Evolutionary conservation across 2,888 invertebrate genomes (phyloP).

Genomic region (Calephelis perditalis): DNA sequence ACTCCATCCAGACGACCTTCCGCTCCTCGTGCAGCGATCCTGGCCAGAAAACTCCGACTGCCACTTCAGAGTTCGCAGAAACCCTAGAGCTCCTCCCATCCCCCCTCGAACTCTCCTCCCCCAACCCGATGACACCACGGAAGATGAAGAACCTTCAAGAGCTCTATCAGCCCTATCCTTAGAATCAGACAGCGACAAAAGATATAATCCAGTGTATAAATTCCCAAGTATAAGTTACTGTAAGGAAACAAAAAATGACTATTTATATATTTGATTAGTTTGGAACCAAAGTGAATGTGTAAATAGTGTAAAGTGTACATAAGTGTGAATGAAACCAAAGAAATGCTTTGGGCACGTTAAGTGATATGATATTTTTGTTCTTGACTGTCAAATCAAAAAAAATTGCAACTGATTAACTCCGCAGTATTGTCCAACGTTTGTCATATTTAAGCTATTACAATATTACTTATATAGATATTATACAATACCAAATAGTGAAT

Average conservation of each 20-base stretch:
- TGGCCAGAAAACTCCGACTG: slow-evolving; percentile 84
- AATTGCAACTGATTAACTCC: not conserved
- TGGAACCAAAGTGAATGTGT: slow-evolving; percentile 43
- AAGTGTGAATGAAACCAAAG: slow-evolving; percentile 59
- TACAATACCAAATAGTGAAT: no score
- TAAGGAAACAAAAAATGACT: slow-evolving; percentile 67
- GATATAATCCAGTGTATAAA: slow-evolving; percentile 71
- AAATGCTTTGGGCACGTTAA: slow-evolving; percentile 30
- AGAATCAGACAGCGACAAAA: slow-evolving; percentile 59
- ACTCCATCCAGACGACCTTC: slow-evolving; percentile 91
- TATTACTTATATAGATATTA: no score
- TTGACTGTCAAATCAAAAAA: slow-evolving; percentile 11
- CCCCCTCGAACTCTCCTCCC: slow-evolving; percentile 75
- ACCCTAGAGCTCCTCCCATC: slow-evolving; percentile 89
- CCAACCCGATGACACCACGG: slow-evolving; percentile 43
- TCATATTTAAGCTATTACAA: no score
- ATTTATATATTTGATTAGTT: slow-evolving; percentile 62
- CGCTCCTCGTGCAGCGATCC: slow-evolving; percentile 87
- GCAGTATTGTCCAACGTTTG: no score
- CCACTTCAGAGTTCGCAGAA: slow-evolving; percentile 89
- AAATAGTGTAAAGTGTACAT: slow-evolving; percentile 37
- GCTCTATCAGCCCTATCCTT: slow-evolving; percentile 66
- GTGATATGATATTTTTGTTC: slow-evolving; percentile 5
- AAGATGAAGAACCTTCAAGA: slow-evolving; percentile 59
- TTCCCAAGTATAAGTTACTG: slow-evolving; percentile 70